Percentiles rank a stretch among this genome's conserved stretches.
Conservation (phyloP, 2,888 invertebrate genomes). For the Phoronis australis region DNA sequence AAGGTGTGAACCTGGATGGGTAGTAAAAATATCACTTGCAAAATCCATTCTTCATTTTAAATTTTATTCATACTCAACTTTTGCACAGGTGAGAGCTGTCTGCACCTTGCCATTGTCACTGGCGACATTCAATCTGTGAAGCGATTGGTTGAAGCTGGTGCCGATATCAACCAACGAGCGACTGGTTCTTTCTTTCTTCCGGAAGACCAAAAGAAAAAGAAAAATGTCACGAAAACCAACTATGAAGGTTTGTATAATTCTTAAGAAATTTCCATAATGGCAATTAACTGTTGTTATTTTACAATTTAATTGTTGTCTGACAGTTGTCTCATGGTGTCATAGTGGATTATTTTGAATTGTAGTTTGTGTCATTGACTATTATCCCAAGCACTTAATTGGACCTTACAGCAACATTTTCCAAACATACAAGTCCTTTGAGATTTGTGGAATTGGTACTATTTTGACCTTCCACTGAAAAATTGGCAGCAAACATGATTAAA, state of each 20-base stretch:
- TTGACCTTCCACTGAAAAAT: too few relatives aligned
- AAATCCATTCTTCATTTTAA: background rate
- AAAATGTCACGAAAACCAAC: slow-evolving; percentile 61
- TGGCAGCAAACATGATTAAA: too few relatives aligned
- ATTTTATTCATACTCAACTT: background rate
- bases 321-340: too few relatives aligned
- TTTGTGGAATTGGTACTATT: too few relatives aligned
- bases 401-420: too few relatives aligned
- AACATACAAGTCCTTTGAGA: too few relatives aligned
- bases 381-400: too few relatives aligned
- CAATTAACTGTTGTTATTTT: background rate
- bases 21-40: background rate
- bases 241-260: slow-evolving; percentile 64
- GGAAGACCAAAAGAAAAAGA: slow-evolving; percentile 73
- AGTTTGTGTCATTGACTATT: too few relatives aligned
- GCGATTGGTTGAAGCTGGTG: slow-evolving; percentile 85
- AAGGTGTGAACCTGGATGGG: too few relatives aligned
- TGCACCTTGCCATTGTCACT: slow-evolving; percentile 94
- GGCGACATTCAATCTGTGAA: slow-evolving; percentile 92
- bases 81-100: slow-evolving; percentile 73
- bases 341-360: too few relatives aligned
- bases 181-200: slow-evolving; percentile 93
- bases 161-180: slow-evolving; percentile 86
- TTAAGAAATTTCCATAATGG: background rate
- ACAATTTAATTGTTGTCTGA: too few relatives aligned